Percentiles rank a stretch among this genome's conserved stretches.
Conservation (phyloP, 2,797 vertebrate species). For the Sus cebifrons region DNA sequence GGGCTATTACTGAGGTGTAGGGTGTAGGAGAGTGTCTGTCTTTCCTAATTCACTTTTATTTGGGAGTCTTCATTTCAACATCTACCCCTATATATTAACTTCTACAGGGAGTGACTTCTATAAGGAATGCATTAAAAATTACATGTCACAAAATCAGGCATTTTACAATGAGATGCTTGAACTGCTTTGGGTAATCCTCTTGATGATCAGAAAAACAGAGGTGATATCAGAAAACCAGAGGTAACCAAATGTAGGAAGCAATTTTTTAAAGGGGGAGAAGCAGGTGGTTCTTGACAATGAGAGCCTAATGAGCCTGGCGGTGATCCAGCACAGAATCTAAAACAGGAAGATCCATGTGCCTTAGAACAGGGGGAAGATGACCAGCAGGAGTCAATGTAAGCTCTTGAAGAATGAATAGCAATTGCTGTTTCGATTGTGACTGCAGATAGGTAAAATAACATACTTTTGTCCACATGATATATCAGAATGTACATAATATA, state of each 20-base stretch:
- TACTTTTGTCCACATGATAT: neutral
- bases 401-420: neutral
- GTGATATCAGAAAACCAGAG: neutral
- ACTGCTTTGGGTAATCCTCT: neutral
- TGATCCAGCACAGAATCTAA: neutral
- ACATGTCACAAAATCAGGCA: neutral
- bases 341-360: neutral
- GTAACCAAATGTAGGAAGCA: neutral
- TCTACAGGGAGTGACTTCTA: neutral
- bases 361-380: neutral
- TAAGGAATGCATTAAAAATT: neutral
- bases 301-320: neutral
- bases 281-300: neutral
- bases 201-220: slow-evolving; percentile 29
- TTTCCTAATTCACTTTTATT: neutral
- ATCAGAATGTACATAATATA: neutral
- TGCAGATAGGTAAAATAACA: neutral
- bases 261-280: neutral
- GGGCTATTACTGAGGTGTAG: neutral
- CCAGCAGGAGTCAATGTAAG: neutral
- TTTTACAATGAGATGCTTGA: slow-evolving; percentile 17
- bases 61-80: neutral
- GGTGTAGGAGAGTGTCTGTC: neutral
- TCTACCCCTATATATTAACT: neutral
- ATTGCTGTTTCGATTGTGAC: neutral